These are phyloP conservation scores for Rachycentron canadum DNA, from an alignment of 2,797 vertebrate genomes.

Conservation along the genomic window DNA sequence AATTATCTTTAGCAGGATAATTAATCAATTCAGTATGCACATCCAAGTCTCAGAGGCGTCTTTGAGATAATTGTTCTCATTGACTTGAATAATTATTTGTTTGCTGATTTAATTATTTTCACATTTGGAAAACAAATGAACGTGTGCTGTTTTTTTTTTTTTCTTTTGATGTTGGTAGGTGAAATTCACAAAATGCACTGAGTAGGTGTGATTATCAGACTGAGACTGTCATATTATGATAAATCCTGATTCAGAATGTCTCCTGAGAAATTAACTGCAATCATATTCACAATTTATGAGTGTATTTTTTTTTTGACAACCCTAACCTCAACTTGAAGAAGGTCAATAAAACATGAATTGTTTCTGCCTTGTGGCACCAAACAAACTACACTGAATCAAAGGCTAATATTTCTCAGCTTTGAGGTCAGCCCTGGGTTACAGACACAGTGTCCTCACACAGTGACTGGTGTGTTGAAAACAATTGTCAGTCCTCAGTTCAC, in stretches of 20 bases:
- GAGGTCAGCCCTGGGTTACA: slow-evolving; percentile 74
- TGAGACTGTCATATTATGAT: slow-evolving; percentile 17
- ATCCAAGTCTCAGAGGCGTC: slow-evolving; percentile 87
- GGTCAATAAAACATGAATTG: slow-evolving; percentile 76
- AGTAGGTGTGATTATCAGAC: not conserved
- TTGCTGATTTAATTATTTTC: slow-evolving; percentile 90
- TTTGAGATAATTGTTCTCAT: slow-evolving; percentile 90
- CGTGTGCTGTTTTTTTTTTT: slow-evolving; percentile 43
- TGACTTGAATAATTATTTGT: slow-evolving; percentile 92
- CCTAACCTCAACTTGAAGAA: slow-evolving; percentile 66
- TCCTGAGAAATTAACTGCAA: slow-evolving; percentile 49
- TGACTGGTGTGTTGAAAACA: slow-evolving; percentile 78
- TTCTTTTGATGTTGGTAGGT: slow-evolving; percentile 30
- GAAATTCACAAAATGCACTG: slow-evolving; percentile 27
- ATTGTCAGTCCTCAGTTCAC: slow-evolving; percentile 62
- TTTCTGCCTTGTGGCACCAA: slow-evolving; percentile 75
- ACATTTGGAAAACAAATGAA: slow-evolving; percentile 86
- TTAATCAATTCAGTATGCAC: slow-evolving; percentile 88
- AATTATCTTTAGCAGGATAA: slow-evolving; percentile 87
- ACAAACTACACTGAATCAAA: slow-evolving; percentile 76
- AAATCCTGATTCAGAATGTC: slow-evolving; percentile 33
- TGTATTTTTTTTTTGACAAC: slow-evolving; percentile 42
- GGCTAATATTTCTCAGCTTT: slow-evolving; percentile 78
- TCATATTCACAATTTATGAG: slow-evolving; percentile 52
- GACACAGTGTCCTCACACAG: slow-evolving; percentile 67